Evolutionary conservation across 2,888 invertebrate species (phyloP), one percentile per base, ranked within the genome.

Genomic region (Thymelicus lineola): DNA sequence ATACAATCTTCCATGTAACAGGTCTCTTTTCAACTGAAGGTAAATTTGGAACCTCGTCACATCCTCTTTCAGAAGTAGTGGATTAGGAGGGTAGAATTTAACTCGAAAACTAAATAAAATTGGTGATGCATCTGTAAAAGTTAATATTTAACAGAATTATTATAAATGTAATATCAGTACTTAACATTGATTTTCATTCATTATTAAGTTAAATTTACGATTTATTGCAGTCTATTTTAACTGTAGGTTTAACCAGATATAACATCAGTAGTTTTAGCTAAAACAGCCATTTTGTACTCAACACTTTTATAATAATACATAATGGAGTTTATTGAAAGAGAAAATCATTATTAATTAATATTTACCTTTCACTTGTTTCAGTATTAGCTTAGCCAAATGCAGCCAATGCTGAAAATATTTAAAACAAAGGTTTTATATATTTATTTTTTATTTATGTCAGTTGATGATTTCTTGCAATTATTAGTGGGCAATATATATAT

Each of bases 21-120:
- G 95, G 91, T 99, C 99, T 81, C 99, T 94, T 89, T 98, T 97
- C 76, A 99, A 91, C 88, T 99, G 99, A 77, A 98, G 95, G 88
- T 98, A 98, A 82, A 98, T 96, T 91, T 99, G 98, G 91, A 99
- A 99, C 82, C 98, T 95, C 75, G 99, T 98, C 74, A 98, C 97
- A 89, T 99, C 98, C 87, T 99, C 99, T 88, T 98, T 98, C 75
- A 99, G 94, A 67, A 97, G 95, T 87, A 97, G 95, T 15, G 99
- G 99, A 92, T 99, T 98, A 70, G 98, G 97, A 15, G 99, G 99
- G 89, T 99, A 99, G 91, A 98, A 99, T 94, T 99, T 99, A 75
- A 99, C 98, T 74, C 99, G 97, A 90, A 99, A 98, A 91, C 98
- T 98, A 87, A 99, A 97, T 72, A 98, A 93, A 82, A 98, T 97